Evolutionary conservation across 2,797 vertebrate genomes (phyloP).

Genomic region (Anguilla pacifica): DNA sequence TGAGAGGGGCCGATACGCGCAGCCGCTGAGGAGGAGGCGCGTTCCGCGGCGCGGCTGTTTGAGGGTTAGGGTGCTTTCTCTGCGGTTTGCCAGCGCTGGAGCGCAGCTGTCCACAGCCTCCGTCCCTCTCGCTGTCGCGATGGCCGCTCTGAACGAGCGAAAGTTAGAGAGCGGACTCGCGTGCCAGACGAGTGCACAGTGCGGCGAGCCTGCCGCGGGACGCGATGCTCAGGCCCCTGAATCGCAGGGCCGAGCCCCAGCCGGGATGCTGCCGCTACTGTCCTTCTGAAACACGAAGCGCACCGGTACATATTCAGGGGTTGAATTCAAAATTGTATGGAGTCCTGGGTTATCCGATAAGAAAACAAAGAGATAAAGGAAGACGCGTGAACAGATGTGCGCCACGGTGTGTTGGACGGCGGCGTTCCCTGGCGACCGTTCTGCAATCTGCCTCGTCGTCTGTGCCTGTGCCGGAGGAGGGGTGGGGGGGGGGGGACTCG

Average conservation of each 20-base stretch:
- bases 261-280: not conserved
- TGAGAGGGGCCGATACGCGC: not conserved
- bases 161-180: not conserved
- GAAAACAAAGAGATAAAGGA: not conserved
- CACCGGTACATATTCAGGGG: not conserved
- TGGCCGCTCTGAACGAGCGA: not conserved
- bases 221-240: not conserved
- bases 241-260: not conserved
- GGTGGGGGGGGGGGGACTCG: not conserved
- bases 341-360: not conserved
- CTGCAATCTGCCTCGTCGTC: not conserved
- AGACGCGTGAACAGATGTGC: not conserved
- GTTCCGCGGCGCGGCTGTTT: not conserved
- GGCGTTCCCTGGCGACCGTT: not conserved
- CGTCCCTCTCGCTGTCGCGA: not conserved
- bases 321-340: not conserved
- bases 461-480: not conserved
- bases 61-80: too few relatives aligned
- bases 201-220: not conserved
- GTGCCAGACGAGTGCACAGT: not conserved
- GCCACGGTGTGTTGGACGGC: not conserved
- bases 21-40: not conserved
- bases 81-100: not conserved
- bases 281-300: not conserved
- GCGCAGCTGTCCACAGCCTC: not conserved